Conservation (phyloP, 2,113 vertebrate genomes). For the Barbus barbus region DNA sequence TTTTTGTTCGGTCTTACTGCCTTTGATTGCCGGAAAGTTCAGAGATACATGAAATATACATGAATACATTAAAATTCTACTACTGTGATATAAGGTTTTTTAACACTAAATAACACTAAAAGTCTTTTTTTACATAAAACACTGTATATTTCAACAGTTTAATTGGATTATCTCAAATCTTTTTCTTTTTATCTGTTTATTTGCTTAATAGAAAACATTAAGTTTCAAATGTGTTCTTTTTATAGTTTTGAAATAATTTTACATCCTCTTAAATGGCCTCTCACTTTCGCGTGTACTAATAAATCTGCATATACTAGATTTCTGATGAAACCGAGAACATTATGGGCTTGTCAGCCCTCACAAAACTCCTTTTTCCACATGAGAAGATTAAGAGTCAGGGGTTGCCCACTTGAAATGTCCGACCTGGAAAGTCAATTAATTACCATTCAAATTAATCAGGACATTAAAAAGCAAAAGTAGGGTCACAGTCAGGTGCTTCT, state of each 20-base stretch:
- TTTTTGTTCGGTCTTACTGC: not conserved
- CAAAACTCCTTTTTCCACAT: conserved; percentile 29
- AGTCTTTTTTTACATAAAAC: too few species aligned
- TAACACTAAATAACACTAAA: not conserved
- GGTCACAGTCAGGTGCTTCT: conserved; percentile 77
- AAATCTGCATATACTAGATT: not conserved
- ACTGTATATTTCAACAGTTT: too few species aligned
- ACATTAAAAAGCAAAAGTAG: conserved; percentile 83
- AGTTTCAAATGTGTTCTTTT: not conserved
- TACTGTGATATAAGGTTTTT: not conserved
- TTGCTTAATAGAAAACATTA: too few species aligned
- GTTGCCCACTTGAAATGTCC: conserved; percentile 30
- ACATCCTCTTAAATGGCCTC: not conserved
- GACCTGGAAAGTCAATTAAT: conserved; percentile 59
- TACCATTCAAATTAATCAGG: conserved; percentile 85
- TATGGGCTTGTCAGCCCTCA: conserved; percentile 33
- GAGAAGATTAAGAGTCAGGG: conserved; percentile 30
- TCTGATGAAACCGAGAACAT: conserved; percentile 41
- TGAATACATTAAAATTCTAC: not conserved
- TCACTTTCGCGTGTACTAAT: not conserved
- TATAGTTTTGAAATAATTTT: not conserved
- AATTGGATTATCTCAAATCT: not conserved
- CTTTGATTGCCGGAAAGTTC: not conserved
- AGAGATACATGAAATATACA: not conserved
- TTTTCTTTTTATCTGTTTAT: not conserved